Evolutionary conservation across 2,113 vertebrate genomes (phyloP), one percentile per base, ranked within the genome.

Genomic region (Cnemophilus loriae): DNA sequence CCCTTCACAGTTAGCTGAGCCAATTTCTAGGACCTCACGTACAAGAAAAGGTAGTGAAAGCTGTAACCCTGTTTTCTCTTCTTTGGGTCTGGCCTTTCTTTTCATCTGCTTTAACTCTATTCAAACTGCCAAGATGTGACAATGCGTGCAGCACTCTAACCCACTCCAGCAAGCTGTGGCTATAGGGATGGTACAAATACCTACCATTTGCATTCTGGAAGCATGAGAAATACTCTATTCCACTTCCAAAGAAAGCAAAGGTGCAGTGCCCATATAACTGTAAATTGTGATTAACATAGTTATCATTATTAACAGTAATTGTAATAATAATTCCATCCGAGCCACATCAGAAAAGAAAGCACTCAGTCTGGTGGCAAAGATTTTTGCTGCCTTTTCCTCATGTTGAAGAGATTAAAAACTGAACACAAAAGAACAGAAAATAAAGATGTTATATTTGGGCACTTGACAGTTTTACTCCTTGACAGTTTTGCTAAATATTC

Each of bases 81-180:
- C 85, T 80, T 90, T 81, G 70, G 71, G 67, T 90, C 49, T 41
- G 63, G 42, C 35, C 70, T 74, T 88, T 92, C 75, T 83, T 86
- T 92, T 92, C 39, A 69, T 65, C 68, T 86, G 32, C 67, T 89
- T 77, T 73, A 76, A 21, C 15, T 65, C 85, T 57, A 63, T 95
- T 90, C 71, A 80, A 16, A 44, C 35, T 71, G 74, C 90, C 61
- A 71, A 35, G 47, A 50, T 2, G 6, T 47, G 71, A 77, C 79
- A 88, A 74, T 18, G 21, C 1, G 2, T 50, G 39, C 67, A 73
- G 64, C 0, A 0, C 42, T 60, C 33, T 47, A 88, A 70, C 55
- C 39, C 83, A 23, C 55, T 77, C 68, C 33, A 32, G 50, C 57
- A 46, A 73, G 71, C 55, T 88, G 39, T 74, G 63, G 50, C 76